phyloP scores from a whole-genome alignment of 2,113 vertebrate genomes.

The Halichoeres trimaculatus region DNA sequence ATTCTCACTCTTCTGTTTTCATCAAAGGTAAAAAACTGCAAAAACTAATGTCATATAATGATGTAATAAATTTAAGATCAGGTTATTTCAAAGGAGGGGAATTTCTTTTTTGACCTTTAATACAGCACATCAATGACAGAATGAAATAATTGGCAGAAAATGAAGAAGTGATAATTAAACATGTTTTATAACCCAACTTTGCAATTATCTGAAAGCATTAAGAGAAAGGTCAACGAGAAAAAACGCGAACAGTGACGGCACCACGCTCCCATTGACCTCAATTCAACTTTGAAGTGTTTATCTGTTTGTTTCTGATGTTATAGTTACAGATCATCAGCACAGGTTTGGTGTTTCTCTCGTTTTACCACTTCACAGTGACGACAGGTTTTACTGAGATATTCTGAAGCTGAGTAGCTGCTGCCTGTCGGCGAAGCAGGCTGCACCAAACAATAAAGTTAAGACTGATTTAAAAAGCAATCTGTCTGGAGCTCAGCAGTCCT shows the following conservation, averaged over 20 bases:
- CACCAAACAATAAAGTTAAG: conserved; percentile 10
- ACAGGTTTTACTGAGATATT: not conserved
- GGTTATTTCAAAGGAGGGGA: not conserved
- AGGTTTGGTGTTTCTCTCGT: not conserved
- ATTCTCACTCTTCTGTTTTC: not conserved
- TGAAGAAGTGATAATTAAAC: not conserved
- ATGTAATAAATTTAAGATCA: no score
- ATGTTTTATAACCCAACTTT: not conserved
- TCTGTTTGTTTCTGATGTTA: not conserved
- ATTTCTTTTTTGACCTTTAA: not conserved
- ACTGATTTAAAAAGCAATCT: conserved; percentile 50
- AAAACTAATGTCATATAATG: no score
- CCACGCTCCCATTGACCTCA: no score
- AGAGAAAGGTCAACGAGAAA: not conserved
- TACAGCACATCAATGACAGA: not conserved
- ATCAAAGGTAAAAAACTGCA: not conserved
- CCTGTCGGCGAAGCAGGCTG: conserved; percentile 7
- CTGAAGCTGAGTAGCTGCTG: conserved; percentile 10
- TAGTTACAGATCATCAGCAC: not conserved
- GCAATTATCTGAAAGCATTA: not conserved
- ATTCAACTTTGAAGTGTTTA: not conserved
- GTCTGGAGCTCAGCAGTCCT: conserved; percentile 14
- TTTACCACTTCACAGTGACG: not conserved
- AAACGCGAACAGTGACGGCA: not conserved
- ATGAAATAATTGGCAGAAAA: not conserved